Conservation (phyloP, 2,113 vertebrate species). For the Xenopus borealis region DNA sequence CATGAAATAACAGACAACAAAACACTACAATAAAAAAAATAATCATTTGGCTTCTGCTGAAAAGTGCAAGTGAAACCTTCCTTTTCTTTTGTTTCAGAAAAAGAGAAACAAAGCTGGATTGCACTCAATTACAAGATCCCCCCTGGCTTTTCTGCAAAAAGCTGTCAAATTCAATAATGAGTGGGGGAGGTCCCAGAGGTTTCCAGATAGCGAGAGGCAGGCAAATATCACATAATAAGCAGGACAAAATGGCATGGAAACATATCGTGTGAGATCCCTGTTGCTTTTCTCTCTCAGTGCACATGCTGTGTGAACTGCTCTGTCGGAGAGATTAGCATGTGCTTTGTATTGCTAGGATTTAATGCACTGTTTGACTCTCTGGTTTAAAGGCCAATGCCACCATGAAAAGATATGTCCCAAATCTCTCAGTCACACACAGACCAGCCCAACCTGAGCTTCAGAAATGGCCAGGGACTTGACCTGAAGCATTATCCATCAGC, state of each 20-base stretch:
- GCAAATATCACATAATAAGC: conserved; percentile 10
- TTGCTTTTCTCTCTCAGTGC: conserved; percentile 3
- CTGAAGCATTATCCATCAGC: neutral
- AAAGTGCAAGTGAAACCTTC: neutral
- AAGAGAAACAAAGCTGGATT: conserved; percentile 3
- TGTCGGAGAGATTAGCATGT: conserved; percentile 21
- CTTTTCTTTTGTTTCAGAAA: neutral
- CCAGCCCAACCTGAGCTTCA: neutral
- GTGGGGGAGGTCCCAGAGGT: conserved; percentile 30
- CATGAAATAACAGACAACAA: too few relatives aligned
- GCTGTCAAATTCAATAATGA: conserved; percentile 27
- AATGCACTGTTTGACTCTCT: conserved; percentile 18
- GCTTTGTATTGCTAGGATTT: conserved; percentile 16
- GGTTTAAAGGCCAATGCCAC: conserved; percentile 10
- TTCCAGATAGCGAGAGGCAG: neutral
- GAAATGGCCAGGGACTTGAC: neutral
- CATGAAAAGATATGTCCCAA: neutral
- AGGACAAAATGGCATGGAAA: neutral
- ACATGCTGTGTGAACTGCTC: conserved; percentile 6
- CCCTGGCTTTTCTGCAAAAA: conserved; percentile 2
- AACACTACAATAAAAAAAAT: too few relatives aligned
- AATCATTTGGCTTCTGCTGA: too few relatives aligned
- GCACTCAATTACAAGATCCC: conserved; percentile 1
- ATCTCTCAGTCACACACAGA: neutral
- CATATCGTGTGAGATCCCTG: conserved; percentile 10